Base-by-base conservation (phyloP, 2,797 vertebrate species). In the Sylvia borin region DNA sequence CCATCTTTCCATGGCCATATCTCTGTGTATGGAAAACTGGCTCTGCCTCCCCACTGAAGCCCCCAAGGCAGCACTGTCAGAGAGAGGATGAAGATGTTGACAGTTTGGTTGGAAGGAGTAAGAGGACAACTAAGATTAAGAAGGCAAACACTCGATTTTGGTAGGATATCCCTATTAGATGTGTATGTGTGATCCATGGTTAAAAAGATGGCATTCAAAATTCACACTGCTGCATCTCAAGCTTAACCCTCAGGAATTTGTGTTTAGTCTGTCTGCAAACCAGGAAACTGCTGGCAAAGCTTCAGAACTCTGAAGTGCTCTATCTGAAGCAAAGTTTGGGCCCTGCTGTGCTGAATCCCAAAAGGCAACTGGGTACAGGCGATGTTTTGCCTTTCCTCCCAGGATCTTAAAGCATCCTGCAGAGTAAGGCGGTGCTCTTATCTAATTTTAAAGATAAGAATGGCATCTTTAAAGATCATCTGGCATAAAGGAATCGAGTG, bases 241-340 rank as follows among this genome's bases (percentile, higher is more conserved):
- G 27, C 64, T 71, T 65, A 86, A 45, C 60, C 57, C 42, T 88
- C 31, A 10, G 68, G 60, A 88, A 25, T 72, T 47, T 85, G 88
- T 32, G 27, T 96, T 88, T 51, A 83, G 42, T 74, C 81, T 80
- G 43, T 50, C 51, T 96, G 85, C 75, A 93, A 38, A 82, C 47
- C 54, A 26, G 76, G 80, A 60, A 94, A 36, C 47, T 88, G 34
- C 78, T 43, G 73, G 70, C 78, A 89, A 65, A 81, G 36, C 64
- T 87, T 77, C 50, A 19, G 7, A 85, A 62, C 21, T 81, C 62
- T 20, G 38, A 48, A 36, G 26, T 60, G 18, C 53, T 27, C 25
- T 27, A 4, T 60, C 36, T 75, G 53, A 84, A 91, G 32, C 6
- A 60, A 84, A 64, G 47, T 84, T 55, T 51, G 20, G 38, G 76